Percentiles rank a stretch among this genome's conserved stretches.
phyloP scores from a whole-genome alignment of 1,140 invertebrate genomes.

The Aporrectodea caliginosa region DNA sequence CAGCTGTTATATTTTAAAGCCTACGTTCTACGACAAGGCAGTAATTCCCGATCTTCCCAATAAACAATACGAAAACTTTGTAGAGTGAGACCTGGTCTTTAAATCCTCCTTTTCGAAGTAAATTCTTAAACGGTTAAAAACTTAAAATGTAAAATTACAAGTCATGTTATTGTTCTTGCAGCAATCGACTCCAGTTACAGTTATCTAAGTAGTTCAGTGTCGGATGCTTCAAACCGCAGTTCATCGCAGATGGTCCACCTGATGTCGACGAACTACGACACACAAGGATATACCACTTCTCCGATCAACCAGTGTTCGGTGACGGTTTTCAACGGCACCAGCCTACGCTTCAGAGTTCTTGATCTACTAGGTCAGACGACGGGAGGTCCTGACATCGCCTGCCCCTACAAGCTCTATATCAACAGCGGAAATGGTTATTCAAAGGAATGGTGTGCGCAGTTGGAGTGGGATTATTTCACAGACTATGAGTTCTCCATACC shows the following conservation, averaged over 20 bases:
- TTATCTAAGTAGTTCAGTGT: too few relatives aligned
- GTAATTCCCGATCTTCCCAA: too few relatives aligned
- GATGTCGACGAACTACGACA: not conserved
- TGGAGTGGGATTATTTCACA: not conserved
- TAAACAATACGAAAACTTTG: too few relatives aligned
- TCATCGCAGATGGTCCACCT: not conserved
- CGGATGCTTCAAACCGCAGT: too few relatives aligned
- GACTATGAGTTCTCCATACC: not conserved
- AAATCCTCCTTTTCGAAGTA: too few relatives aligned
- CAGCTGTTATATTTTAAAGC: too few relatives aligned
- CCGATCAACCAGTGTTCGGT: not conserved
- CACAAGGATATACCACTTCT: not conserved
- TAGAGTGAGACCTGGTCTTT: too few relatives aligned
- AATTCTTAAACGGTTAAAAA: too few relatives aligned
- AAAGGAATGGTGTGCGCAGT: not conserved
- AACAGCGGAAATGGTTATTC: not conserved
- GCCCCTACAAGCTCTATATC: not conserved
- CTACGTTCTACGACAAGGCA: too few relatives aligned
- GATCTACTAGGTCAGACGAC: not conserved
- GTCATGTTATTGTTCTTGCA: too few relatives aligned
- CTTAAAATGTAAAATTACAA: too few relatives aligned
- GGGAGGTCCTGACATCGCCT: not conserved
- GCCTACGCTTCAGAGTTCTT: not conserved
- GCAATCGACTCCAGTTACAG: too few relatives aligned
- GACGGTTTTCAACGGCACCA: not conserved